phyloP scores from a whole-genome alignment of 2,797 vertebrate species.

The Neomorphus geoffroyi region DNA sequence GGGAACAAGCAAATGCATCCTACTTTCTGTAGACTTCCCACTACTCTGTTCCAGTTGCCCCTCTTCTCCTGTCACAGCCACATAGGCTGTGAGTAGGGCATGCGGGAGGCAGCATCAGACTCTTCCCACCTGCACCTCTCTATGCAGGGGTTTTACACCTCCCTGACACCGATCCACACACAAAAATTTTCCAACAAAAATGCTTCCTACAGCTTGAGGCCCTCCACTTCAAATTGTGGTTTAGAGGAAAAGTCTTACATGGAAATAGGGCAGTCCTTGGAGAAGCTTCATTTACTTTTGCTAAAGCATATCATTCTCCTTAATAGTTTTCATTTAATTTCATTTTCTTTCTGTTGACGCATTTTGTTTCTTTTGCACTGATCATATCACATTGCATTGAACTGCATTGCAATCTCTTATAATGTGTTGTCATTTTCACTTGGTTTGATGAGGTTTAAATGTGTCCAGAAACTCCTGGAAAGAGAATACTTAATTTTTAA shows the following conservation, averaged over 20 bases:
- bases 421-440: background rate
- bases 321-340: background rate
- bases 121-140: no score
- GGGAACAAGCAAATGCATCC: background rate
- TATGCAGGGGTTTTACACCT: background rate
- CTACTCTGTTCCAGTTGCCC: accelerated
- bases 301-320: background rate
- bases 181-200: background rate
- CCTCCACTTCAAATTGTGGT: background rate
- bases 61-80: background rate
- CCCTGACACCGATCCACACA: accelerated
- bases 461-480: background rate
- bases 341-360: background rate
- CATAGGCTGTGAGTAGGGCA: background rate
- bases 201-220: no score
- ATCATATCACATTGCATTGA: background rate
- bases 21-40: background rate
- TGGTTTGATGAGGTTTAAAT: background rate
- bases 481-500: background rate
- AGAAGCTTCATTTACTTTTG: background rate
- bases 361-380: background rate
- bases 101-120: accelerated
- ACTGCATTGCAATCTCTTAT: background rate
- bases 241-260: background rate
- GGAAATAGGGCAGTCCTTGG: background rate